These are phyloP conservation scores for Copsychus sechellarum DNA, from an alignment of 2,113 vertebrate species.

Conservation along the genomic window DNA sequence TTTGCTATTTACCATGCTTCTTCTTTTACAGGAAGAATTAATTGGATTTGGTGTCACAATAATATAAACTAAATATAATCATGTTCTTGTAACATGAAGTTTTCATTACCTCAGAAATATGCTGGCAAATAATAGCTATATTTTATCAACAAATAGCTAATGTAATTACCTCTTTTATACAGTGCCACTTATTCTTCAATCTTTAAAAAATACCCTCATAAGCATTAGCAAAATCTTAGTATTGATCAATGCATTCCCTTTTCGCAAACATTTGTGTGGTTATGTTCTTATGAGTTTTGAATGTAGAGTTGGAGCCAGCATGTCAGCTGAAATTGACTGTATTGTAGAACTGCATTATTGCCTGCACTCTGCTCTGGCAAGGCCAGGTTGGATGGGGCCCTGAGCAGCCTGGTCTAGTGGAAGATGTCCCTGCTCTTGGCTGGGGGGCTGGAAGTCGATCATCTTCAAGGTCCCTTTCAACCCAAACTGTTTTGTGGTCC, in stretches of 20 bases:
- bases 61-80: neutral
- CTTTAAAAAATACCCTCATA: neutral
- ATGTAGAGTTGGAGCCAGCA: neutral
- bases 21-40: neutral
- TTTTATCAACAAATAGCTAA: neutral
- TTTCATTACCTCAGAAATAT: neutral
- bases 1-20: neutral
- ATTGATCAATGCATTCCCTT: neutral
- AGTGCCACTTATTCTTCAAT: neutral
- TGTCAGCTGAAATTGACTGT: neutral
- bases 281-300: neutral
- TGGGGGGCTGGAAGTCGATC: fast-evolving
- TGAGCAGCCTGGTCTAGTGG: neutral
- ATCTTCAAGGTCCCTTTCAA: neutral
- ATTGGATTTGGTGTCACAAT: neutral
- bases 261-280: neutral
- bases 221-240: neutral
- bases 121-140: neutral
- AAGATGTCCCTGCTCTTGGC: neutral
- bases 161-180: neutral
- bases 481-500: neutral
- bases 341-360: neutral
- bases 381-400: neutral
- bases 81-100: neutral
- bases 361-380: neutral